Percentiles rank a stretch among this genome's conserved stretches.
These are phyloP conservation scores for Chaetorhynchus papuensis DNA, from an alignment of 2,113 vertebrate genomes.

Conservation along the genomic window DNA sequence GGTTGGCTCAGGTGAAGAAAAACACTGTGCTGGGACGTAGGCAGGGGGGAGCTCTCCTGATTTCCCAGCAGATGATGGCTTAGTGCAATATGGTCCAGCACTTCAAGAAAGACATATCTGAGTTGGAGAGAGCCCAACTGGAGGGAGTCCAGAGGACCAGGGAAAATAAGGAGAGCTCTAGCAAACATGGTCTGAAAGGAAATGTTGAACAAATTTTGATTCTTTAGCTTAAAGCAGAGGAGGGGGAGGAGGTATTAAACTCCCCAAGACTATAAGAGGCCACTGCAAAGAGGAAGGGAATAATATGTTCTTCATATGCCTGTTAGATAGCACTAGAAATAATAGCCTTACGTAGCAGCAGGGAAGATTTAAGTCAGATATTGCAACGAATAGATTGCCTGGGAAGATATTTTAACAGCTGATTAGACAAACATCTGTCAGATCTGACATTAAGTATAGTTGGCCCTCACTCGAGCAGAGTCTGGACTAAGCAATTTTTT, in stretches of 20 bases:
- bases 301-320: constrained; percentile 62
- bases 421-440: constrained; percentile 61
- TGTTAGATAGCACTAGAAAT: constrained; percentile 43
- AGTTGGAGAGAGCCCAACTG: constrained; percentile 39
- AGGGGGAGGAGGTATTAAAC: constrained; percentile 19
- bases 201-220: constrained; percentile 28
- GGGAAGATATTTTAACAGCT: constrained; percentile 45
- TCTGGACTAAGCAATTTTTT: background rate
- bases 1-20: constrained; percentile 38
- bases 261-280: constrained; percentile 16
- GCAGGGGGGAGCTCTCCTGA: background rate
- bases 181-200: constrained; percentile 35
- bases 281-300: constrained; percentile 7
- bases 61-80: constrained; percentile 49
- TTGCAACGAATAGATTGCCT: constrained; percentile 47
- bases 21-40: background rate
- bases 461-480: background rate
- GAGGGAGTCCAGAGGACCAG: constrained; percentile 44
- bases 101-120: constrained; percentile 32
- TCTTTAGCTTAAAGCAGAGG: constrained; percentile 26
- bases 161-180: constrained; percentile 1
- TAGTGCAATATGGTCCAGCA: constrained; percentile 35
- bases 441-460: background rate
- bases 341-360: constrained; percentile 51
- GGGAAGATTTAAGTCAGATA: constrained; percentile 50